Conservation (phyloP, 2,113 vertebrate genomes). For the Grallaria varia region DNA sequence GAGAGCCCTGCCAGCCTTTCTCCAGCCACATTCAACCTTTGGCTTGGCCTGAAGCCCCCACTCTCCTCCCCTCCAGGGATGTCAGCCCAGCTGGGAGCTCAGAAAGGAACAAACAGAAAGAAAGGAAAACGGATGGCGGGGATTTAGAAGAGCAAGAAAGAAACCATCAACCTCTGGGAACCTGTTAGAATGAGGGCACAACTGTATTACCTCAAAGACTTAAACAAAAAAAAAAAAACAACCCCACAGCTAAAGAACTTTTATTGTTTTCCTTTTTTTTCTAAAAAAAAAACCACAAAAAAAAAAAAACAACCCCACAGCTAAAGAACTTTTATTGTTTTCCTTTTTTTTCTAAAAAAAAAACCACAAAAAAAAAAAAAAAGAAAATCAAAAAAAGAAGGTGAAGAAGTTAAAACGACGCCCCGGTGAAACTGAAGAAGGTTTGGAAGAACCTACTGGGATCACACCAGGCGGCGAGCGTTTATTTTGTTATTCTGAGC, state of each 20-base stretch:
- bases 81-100: constrained; percentile 41
- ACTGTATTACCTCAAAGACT: constrained; percentile 74
- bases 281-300: constrained; percentile 21
- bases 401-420: constrained; percentile 4
- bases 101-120: constrained; percentile 17
- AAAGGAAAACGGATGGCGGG: constrained; percentile 34
- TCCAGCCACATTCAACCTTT: neutral
- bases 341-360: constrained; percentile 60
- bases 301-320: constrained; percentile 34
- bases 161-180: constrained; percentile 70
- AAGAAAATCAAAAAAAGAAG: neutral
- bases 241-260: constrained; percentile 62
- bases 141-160: constrained; percentile 15
- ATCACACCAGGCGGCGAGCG: neutral
- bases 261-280: constrained; percentile 64
- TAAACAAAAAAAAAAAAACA: constrained; percentile 41
- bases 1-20: neutral
- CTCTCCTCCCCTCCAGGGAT: constrained; percentile 1
- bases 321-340: constrained; percentile 65
- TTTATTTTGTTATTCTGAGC: constrained; percentile 64
- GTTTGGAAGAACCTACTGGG: constrained; percentile 36
- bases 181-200: constrained; percentile 74
- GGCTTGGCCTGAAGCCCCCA: constrained; percentile 14
- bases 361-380: neutral
- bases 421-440: constrained; percentile 54